Percentiles rank a stretch among this genome's conserved stretches.
These are phyloP conservation scores for Hydroisotoma schaefferi DNA, from an alignment of 2,888 invertebrate species.

Conservation along the genomic window DNA sequence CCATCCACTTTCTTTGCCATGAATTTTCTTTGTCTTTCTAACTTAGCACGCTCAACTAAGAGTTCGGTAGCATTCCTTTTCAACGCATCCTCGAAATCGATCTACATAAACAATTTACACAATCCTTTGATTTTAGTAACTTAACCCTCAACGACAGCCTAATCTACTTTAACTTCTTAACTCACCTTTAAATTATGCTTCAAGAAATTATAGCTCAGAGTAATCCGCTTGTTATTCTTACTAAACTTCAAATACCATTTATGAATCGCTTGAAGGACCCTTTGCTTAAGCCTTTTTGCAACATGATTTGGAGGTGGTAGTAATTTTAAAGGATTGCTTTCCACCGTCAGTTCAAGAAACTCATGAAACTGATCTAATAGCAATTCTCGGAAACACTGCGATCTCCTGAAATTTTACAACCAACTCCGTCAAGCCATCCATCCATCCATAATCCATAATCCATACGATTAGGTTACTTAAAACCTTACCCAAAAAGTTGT, in stretches of 20 bases:
- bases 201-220: conserved; percentile 54
- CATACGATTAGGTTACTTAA: conserved; percentile 1
- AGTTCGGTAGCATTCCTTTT: conserved; percentile 34
- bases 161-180: too few relatives aligned
- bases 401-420: conserved; percentile 50
- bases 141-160: too few relatives aligned
- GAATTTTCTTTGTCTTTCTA: conserved; percentile 16
- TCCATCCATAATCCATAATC: neutral
- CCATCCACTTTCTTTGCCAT: conserved; percentile 22
- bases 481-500: conserved; percentile 54
- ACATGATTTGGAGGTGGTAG: conserved; percentile 57
- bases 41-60: conserved; percentile 9
- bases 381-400: conserved; percentile 56
- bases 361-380: conserved; percentile 55
- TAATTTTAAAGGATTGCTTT: conserved; percentile 52
- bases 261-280: conserved; percentile 54
- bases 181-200: conserved; percentile 48
- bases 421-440: neutral
- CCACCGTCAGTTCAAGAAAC: conserved; percentile 55
- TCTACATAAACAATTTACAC: conserved; percentile 31
- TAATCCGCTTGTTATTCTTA: conserved; percentile 54
- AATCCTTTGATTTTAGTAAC: too few relatives aligned
- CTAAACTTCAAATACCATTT: conserved; percentile 57
- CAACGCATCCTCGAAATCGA: conserved; percentile 50
- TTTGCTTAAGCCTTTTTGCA: conserved; percentile 54